Conservation (phyloP, 2,113 vertebrate genomes). For the Gobius niger region DNA sequence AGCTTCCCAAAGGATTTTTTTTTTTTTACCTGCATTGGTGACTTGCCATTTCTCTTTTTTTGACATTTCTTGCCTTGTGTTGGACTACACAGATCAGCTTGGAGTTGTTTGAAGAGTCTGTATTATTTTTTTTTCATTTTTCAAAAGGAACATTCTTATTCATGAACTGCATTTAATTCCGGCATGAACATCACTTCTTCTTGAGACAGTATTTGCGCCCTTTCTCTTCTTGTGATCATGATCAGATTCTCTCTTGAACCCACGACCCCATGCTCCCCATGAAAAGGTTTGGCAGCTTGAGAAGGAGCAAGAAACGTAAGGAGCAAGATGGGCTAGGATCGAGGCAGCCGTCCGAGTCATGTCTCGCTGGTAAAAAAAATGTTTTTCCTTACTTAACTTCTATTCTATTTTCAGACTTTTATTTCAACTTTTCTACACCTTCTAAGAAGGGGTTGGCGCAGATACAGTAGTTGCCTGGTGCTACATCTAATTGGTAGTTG, state of each 20-base stretch:
- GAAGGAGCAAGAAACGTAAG: conserved; percentile 86
- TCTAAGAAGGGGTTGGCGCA: too few relatives aligned
- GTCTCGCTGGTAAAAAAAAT: conserved; percentile 70
- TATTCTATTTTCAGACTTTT: too few relatives aligned
- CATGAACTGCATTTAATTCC: neutral
- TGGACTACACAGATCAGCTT: neutral
- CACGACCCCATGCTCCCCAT: conserved; percentile 74
- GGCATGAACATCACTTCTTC: conserved; percentile 17
- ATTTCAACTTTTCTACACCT: too few relatives aligned
- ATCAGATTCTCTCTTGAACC: conserved; percentile 45
- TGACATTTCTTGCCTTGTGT: neutral
- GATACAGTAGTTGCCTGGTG: too few relatives aligned
- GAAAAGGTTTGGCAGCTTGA: conserved; percentile 94
- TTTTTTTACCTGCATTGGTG: conserved; percentile 3
- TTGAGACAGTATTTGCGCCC: conserved; percentile 7
- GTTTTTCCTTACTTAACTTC: neutral
- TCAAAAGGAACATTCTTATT: neutral
- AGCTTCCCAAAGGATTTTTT: conserved; percentile 8
- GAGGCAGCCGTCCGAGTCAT: conserved; percentile 82
- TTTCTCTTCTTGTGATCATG: conserved; percentile 51
- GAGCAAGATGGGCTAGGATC: conserved; percentile 74
- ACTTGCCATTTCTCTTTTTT: conserved; percentile 13
- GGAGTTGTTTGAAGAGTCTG: neutral
- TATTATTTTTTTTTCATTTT: neutral
- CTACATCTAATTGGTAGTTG: too few relatives aligned